Evolutionary conservation across 2,888 invertebrate genomes (phyloP).

Genomic region (Theodoxus fluviatilis): DNA sequence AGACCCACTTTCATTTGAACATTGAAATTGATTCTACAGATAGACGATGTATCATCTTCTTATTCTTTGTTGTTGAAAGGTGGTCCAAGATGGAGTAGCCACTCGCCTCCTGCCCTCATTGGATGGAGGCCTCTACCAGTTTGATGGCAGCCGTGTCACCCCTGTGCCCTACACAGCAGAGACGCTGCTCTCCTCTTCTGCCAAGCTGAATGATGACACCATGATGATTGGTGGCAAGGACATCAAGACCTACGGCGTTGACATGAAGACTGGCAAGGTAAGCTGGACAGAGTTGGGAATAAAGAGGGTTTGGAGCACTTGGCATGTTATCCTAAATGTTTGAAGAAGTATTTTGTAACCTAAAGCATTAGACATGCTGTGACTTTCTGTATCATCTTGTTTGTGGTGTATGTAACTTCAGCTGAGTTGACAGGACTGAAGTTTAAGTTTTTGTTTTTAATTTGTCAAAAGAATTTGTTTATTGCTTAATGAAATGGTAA

Average conservation of each 20-base stretch:
- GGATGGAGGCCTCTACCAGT: constrained; percentile 88
- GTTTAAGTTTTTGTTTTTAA: too few species aligned
- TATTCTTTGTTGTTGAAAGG: constrained; percentile 39
- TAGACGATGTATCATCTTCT: too few species aligned
- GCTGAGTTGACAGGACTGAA: too few species aligned
- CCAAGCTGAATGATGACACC: constrained; percentile 73
- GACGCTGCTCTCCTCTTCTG: constrained; percentile 80
- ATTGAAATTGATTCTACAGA: neutral
- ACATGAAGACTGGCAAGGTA: constrained; percentile 73
- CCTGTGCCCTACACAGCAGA: constrained; percentile 87
- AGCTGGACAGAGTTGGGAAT: neutral
- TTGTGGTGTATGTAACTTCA: too few species aligned
- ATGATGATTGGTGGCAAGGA: constrained; percentile 79
- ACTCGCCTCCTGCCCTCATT: constrained; percentile 87
- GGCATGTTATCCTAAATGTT: too few species aligned
- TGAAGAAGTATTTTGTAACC: too few species aligned
- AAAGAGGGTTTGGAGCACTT: too few species aligned
- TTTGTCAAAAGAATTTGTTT: too few species aligned
- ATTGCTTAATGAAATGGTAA: too few species aligned
- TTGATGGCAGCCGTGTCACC: constrained; percentile 87
- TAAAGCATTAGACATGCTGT: too few species aligned
- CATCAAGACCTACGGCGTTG: constrained; percentile 84
- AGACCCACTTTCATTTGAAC: too few species aligned
- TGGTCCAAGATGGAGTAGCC: constrained; percentile 53
- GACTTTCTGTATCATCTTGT: too few species aligned